Conservation (phyloP, 2,113 vertebrate species). For the Dasyornis broadbenti region DNA sequence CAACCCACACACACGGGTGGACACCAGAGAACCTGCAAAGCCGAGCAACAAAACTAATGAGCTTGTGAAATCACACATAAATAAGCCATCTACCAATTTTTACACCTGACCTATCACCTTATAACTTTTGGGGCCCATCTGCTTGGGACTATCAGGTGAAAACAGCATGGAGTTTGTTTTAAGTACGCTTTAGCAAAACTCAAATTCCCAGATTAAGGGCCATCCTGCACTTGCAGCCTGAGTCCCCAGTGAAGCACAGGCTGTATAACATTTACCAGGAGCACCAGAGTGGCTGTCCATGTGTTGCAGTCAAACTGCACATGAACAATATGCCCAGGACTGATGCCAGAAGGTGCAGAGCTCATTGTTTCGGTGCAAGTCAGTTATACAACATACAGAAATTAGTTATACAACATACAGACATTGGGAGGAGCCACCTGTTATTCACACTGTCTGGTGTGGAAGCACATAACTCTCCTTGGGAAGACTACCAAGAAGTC, state of each 20-base stretch:
- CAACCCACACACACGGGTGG: neutral
- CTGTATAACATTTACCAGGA: neutral
- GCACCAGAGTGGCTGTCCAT: neutral
- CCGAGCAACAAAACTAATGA: neutral
- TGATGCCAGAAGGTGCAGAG: neutral
- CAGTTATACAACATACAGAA: neutral
- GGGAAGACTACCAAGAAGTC: neutral
- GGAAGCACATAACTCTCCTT: neutral
- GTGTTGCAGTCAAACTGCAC: neutral
- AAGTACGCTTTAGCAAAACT: neutral
- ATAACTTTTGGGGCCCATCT: neutral
- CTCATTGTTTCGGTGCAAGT: neutral
- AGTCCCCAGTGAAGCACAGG: neutral
- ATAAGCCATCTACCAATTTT: neutral
- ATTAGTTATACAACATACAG: neutral
- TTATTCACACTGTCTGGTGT: neutral
- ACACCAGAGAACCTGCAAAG: neutral
- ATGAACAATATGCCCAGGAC: neutral
- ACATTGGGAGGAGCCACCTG: neutral
- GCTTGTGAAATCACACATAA: neutral
- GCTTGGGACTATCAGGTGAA: neutral
- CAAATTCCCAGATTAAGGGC: neutral
- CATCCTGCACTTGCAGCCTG: neutral
- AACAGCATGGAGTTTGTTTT: neutral
- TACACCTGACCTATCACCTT: neutral